Evolutionary conservation across 2,113 vertebrate genomes (phyloP).

Genomic region (Jaculus jaculus): DNA sequence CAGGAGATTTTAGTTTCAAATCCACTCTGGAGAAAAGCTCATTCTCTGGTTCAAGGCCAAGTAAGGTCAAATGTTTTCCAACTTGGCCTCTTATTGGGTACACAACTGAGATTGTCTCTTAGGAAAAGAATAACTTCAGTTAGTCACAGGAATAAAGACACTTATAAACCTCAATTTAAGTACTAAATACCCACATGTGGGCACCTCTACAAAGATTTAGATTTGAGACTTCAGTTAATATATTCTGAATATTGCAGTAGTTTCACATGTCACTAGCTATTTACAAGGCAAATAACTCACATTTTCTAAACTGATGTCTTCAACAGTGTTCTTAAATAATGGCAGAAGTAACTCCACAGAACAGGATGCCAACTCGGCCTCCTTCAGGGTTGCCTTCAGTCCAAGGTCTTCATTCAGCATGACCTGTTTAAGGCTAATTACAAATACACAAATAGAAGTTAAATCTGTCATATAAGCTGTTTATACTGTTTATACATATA

Average conservation of each 20-base stretch:
- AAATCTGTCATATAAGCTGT: not conserved
- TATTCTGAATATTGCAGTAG: not conserved
- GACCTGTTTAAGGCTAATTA: constrained; percentile 71
- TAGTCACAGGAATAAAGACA: not conserved
- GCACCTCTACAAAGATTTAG: not conserved
- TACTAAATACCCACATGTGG: not conserved
- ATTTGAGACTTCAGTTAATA: not conserved
- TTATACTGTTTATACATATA: not conserved
- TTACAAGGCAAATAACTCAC: constrained; percentile 79
- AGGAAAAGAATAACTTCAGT: constrained; percentile 10
- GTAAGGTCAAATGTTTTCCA: constrained; percentile 10
- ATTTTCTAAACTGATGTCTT: constrained; percentile 77
- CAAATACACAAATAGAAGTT: constrained; percentile 46
- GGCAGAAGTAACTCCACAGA: constrained; percentile 86
- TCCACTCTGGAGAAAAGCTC: not conserved
- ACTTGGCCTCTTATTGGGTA: not conserved
- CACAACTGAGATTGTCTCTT: not conserved
- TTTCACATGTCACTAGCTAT: constrained; percentile 16
- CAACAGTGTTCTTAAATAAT: constrained; percentile 85
- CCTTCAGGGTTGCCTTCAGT: constrained; percentile 82
- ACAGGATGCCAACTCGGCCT: constrained; percentile 84
- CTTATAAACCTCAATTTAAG: not conserved
- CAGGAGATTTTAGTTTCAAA: constrained; percentile 20
- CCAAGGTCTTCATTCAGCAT: constrained; percentile 46
- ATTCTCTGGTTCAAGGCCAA: not conserved